A percentile compares a stretch with the other conserved stretches of the same genome.
phyloP scores from a whole-genome alignment of 1,140 invertebrate genomes.

The Aphis craccivora region DNA sequence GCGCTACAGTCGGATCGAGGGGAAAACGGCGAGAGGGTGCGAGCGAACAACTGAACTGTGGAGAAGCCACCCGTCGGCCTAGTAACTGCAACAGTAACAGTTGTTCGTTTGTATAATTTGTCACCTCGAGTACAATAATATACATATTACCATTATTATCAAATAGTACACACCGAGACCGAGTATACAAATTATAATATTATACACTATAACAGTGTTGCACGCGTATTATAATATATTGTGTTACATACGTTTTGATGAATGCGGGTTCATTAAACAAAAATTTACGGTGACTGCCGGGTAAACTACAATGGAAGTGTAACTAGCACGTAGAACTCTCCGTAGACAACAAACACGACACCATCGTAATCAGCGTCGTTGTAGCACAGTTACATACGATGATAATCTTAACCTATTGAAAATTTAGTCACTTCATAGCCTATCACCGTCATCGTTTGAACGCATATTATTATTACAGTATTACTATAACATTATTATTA shows the following conservation, averaged over 20 bases:
- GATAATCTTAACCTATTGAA: slow-evolving; percentile 52
- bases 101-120: slow-evolving; percentile 17
- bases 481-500: neutral
- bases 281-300: slow-evolving; percentile 34
- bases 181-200: neutral
- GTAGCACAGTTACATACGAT: slow-evolving; percentile 31
- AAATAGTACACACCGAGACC: neutral
- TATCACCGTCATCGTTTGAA: neutral
- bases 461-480: neutral
- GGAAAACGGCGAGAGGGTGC: too few relatives aligned
- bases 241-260: slow-evolving; percentile 34
- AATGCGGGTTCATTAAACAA: slow-evolving; percentile 50
- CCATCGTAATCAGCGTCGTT: slow-evolving; percentile 12
- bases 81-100: neutral
- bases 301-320: slow-evolving; percentile 45
- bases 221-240: neutral
- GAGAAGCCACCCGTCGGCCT: neutral
- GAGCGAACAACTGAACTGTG: neutral
- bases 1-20: neutral
- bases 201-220: neutral
- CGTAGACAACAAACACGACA: slow-evolving; percentile 45
- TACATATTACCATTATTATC: neutral
- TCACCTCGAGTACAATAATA: neutral
- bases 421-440: slow-evolving; percentile 45
- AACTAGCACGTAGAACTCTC: slow-evolving; percentile 29